phyloP scores from a whole-genome alignment of 2,888 invertebrate genomes.

The Heterodera filipjevi region DNA sequence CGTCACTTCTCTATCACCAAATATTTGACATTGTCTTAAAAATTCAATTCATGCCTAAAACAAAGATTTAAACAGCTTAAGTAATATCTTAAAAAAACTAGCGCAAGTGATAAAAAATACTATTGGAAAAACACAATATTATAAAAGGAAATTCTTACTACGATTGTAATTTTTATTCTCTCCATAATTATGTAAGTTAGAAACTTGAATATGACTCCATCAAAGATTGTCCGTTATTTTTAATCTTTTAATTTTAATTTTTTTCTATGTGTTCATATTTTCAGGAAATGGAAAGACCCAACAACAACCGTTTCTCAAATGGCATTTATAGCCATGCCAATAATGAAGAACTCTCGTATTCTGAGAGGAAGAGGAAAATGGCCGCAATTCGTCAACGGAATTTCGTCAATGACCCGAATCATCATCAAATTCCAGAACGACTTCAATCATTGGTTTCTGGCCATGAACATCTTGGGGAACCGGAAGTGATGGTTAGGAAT shows the following conservation, averaged over 20 bases:
- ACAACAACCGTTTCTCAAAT: background rate
- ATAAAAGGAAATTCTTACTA: too few species aligned
- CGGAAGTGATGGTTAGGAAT: constrained; percentile 2
- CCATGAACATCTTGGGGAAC: background rate
- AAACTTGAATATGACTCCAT: too few species aligned
- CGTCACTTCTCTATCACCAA: too few species aligned
- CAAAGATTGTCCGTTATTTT: too few species aligned
- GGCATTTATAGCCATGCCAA: background rate
- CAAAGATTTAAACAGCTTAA: too few species aligned
- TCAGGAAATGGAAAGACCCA: background rate
- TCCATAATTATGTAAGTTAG: too few species aligned
- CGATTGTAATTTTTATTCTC: too few species aligned
- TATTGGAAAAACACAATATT: too few species aligned
- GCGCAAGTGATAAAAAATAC: too few species aligned
- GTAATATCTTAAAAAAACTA: too few species aligned
- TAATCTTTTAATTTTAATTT: background rate
- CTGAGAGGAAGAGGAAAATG: constrained; percentile 1
- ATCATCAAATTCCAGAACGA: background rate
- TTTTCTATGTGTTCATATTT: background rate
- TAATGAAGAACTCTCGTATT: background rate
- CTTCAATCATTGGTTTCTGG: background rate
- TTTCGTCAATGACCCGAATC: background rate
- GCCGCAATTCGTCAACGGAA: background rate
- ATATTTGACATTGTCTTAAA: too few species aligned
- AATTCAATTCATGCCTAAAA: too few species aligned